Conservation (phyloP, 2,888 invertebrate species). For the Macrosoma leucophasiata region DNA sequence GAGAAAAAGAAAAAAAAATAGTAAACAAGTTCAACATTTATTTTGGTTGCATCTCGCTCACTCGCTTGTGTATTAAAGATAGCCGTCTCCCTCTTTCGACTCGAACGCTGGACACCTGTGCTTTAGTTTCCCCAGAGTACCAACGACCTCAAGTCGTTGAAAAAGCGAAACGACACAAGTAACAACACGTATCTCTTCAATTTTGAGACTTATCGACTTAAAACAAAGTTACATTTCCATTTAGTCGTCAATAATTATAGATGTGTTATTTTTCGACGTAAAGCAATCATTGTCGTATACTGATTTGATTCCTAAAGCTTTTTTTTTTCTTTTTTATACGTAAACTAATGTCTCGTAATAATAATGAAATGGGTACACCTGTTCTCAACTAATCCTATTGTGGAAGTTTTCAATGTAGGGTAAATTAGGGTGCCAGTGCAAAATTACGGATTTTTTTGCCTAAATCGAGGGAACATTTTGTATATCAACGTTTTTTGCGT, state of each 20-base stretch:
- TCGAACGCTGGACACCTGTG: conserved; percentile 76
- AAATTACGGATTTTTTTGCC: conserved; percentile 36
- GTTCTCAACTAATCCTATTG: conserved; percentile 61
- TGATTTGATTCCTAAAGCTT: conserved; percentile 69
- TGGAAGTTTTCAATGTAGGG: conserved; percentile 42
- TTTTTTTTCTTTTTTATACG: conserved; percentile 51
- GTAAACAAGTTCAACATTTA: conserved; percentile 74
- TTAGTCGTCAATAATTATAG: conserved; percentile 41
- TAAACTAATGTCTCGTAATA: conserved; percentile 68
- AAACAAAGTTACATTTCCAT: too few species aligned
- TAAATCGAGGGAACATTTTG: conserved; percentile 21
- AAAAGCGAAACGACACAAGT: conserved; percentile 47
- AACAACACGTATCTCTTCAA: conserved; percentile 30
- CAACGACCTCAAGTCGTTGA: conserved; percentile 65
- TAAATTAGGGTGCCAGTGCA: conserved; percentile 43
- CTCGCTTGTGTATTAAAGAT: conserved; percentile 33
- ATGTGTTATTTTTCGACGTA: conserved; percentile 65
- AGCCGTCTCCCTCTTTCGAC: conserved; percentile 45
- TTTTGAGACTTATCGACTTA: conserved; percentile 32
- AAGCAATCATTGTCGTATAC: conserved; percentile 73
- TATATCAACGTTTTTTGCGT: conserved; percentile 14
- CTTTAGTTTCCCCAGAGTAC: conserved; percentile 75
- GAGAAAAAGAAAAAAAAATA: conserved; percentile 67
- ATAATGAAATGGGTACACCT: conserved; percentile 68
- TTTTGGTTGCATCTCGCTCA: conserved; percentile 67